Evolutionary conservation across 2,888 invertebrate species (phyloP).

Genomic region (Drosophila rubida): DNA sequence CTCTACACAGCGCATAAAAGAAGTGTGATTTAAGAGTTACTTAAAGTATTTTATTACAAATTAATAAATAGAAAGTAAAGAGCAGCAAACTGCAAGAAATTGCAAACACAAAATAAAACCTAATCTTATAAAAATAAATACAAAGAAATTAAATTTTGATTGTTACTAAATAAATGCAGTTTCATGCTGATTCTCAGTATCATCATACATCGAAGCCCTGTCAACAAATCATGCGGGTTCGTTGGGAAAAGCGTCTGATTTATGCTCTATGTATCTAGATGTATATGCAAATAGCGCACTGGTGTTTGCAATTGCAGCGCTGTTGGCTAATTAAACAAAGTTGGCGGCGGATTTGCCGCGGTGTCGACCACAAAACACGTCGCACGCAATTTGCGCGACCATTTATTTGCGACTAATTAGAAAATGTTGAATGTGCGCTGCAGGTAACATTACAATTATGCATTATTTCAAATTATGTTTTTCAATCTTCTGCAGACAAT

Average conservation of each 20-base stretch:
- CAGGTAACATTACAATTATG: background rate
- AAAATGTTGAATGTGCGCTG: background rate
- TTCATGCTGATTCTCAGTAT: no score
- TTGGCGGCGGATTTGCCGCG: constrained; percentile 12
- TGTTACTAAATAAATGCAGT: no score
- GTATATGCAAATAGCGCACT: constrained; percentile 10
- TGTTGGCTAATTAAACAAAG: constrained; percentile 39
- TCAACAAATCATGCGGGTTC: no score
- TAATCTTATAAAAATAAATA: no score
- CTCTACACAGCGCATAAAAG: background rate
- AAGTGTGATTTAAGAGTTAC: no score
- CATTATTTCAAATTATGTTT: background rate
- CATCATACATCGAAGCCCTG: no score
- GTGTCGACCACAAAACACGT: constrained; percentile 28
- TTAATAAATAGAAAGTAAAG: no score
- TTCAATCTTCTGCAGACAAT: constrained; percentile 22
- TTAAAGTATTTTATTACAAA: no score
- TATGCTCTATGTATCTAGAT: background rate
- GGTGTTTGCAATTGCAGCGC: constrained; percentile 10
- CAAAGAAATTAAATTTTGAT: no score
- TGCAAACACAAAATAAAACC: no score
- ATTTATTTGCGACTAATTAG: constrained; percentile 37
- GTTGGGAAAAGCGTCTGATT: background rate
- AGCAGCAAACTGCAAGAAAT: no score
- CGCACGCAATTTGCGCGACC: constrained; percentile 21